Conservation (phyloP, 2,113 vertebrate species). For the Alaudala cheleensis region DNA sequence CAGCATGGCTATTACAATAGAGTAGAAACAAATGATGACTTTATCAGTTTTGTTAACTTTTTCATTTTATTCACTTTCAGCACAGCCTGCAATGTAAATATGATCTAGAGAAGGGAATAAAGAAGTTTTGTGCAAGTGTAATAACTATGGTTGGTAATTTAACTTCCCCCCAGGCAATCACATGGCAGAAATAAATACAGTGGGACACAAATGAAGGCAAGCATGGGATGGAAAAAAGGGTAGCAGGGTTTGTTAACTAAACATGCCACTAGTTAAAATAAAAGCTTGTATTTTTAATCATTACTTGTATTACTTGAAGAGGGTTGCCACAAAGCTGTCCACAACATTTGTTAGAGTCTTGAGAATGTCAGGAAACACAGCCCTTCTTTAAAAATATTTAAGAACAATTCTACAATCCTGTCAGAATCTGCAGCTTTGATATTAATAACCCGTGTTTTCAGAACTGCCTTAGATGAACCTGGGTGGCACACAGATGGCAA, state of each 20-base stretch:
- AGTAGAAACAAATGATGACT: constrained; percentile 31
- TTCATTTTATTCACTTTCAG: constrained; percentile 54
- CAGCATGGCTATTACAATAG: constrained; percentile 38
- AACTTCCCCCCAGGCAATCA: not conserved
- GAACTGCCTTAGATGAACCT: constrained; percentile 49
- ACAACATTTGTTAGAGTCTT: not conserved
- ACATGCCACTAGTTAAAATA: not conserved
- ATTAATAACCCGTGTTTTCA: constrained; percentile 30
- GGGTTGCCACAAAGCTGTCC: not conserved
- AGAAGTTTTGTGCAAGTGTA: not conserved
- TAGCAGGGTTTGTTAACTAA: not conserved
- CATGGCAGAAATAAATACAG: not conserved
- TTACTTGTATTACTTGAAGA: not conserved
- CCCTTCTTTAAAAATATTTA: not conserved
- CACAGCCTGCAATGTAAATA: constrained; percentile 36
- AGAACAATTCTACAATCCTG: not conserved
- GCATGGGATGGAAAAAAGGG: not conserved
- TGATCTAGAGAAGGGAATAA: constrained; percentile 37
- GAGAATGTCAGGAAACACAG: not conserved
- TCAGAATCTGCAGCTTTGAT: constrained; percentile 18
- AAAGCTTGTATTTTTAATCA: not conserved
- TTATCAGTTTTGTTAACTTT: constrained; percentile 61
- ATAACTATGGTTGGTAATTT: not conserved
- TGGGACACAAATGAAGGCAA: not conserved
- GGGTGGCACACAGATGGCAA: constrained; percentile 66